phyloP scores from a whole-genome alignment of 2,888 invertebrate species.

The Tuberolachnus salignus region DNA sequence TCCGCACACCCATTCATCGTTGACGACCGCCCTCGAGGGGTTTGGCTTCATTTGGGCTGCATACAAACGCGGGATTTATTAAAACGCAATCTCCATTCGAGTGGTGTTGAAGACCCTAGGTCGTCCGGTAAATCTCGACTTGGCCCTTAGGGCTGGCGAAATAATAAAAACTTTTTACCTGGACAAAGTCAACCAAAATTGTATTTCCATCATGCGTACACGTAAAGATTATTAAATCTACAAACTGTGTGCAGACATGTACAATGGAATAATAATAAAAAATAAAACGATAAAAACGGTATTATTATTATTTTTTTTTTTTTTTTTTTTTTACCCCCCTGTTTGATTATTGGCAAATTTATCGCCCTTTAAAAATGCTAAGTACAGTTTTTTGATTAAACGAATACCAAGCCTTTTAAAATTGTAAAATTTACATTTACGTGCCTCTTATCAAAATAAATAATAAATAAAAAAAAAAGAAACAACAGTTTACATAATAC shows the following conservation, averaged over 20 bases:
- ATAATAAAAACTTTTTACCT: slow-evolving; percentile 53
- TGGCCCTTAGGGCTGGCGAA: slow-evolving; percentile 26
- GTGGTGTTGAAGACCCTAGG: slow-evolving; percentile 10
- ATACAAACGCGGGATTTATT: slow-evolving; percentile 40
- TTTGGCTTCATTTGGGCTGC: slow-evolving; percentile 14
- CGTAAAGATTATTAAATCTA: slow-evolving; percentile 42
- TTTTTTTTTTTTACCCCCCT: not conserved
- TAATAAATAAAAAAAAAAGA: too few species aligned
- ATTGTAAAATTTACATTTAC: too few species aligned
- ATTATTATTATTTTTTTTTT: too few species aligned
- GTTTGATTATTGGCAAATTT: slow-evolving; percentile 15
- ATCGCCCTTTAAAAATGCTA: not conserved
- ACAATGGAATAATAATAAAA: slow-evolving; percentile 20
- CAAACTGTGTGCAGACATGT: not conserved
- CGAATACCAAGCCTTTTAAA: too few species aligned
- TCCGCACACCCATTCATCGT: not conserved
- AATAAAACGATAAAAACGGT: not conserved
- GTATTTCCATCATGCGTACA: not conserved
- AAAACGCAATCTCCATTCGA: slow-evolving; percentile 48
- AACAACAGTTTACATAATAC: too few species aligned
- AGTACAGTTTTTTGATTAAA: too few species aligned
- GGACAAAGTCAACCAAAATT: slow-evolving; percentile 29
- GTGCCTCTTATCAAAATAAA: too few species aligned
- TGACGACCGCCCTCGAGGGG: slow-evolving; percentile 16
- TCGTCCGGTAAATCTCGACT: slow-evolving; percentile 33